These are phyloP conservation scores for Urocolius indicus DNA, from an alignment of 2,113 vertebrate species.

Conservation along the genomic window DNA sequence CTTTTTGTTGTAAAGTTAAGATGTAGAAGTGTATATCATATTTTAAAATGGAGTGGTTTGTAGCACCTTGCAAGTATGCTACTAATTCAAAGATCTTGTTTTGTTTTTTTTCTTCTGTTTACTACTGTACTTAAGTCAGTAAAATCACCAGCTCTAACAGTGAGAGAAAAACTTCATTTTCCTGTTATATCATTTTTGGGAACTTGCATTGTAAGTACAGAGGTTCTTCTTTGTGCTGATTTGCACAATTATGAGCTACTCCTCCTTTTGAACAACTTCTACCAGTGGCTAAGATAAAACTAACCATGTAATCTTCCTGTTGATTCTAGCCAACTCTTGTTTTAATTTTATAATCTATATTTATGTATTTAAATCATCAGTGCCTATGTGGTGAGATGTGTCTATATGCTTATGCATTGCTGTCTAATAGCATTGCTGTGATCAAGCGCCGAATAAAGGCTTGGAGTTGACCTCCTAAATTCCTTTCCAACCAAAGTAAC, in stretches of 20 bases:
- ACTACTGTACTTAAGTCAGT: background rate
- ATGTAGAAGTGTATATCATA: rapidly evolving
- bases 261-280: background rate
- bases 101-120: background rate
- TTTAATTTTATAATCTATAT: background rate
- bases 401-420: background rate
- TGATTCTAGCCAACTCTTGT: background rate
- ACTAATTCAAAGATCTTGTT: background rate
- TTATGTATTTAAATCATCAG: rapidly evolving
- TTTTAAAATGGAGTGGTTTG: background rate
- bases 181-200: background rate
- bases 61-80: background rate
- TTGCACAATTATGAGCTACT: background rate
- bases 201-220: background rate
- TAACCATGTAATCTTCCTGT: rapidly evolving
- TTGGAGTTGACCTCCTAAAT: background rate
- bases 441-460: background rate
- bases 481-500: background rate
- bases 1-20: background rate
- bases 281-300: background rate
- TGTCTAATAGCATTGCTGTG: background rate
- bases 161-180: background rate
- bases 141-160: background rate
- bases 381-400: background rate
- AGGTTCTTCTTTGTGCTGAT: background rate